Conservation (phyloP, 2,113 vertebrate species). For the Garra rufa region DNA sequence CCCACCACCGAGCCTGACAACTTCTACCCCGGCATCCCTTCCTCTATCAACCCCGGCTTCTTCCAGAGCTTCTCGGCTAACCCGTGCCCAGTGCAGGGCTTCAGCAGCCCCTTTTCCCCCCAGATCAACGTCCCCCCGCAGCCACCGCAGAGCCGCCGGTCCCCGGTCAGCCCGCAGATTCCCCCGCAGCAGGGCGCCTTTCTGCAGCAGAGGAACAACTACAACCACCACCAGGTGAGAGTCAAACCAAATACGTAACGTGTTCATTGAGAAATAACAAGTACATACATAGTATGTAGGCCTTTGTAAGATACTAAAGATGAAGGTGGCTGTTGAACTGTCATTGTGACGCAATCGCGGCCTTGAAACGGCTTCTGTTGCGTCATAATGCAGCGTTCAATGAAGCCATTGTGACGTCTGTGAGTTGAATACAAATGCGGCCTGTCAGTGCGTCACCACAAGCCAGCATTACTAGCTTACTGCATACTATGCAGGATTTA, state of each 20-base stretch:
- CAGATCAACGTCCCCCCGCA: constrained; percentile 88
- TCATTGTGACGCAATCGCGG: constrained; percentile 30
- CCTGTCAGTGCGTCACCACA: constrained; percentile 35
- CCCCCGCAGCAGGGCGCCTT: constrained; percentile 86
- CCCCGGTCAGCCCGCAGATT: constrained; percentile 90
- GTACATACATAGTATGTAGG: neutral
- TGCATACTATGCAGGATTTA: neutral
- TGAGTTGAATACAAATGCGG: constrained; percentile 38
- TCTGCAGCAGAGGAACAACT: constrained; percentile 91
- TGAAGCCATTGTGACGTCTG: constrained; percentile 42
- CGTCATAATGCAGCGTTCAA: constrained; percentile 40
- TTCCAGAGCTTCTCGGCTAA: constrained; percentile 91
- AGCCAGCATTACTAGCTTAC: neutral
- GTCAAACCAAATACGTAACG: neutral
- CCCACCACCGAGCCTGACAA: constrained; percentile 85
- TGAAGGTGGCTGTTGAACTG: constrained; percentile 6
- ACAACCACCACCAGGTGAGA: constrained; percentile 94
- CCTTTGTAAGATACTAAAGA: neutral
- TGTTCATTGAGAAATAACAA: neutral
- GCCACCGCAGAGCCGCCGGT: constrained; percentile 85
- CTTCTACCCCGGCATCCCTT: constrained; percentile 90
- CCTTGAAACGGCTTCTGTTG: neutral
- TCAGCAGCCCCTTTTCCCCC: constrained; percentile 88
- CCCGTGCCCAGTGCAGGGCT: constrained; percentile 85
- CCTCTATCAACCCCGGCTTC: constrained; percentile 93